A percentile compares a stretch with the other conserved stretches of the same genome.
Evolutionary conservation across 1,140 invertebrate genomes (phyloP).

Genomic region (Eriosoma lanigerum): DNA sequence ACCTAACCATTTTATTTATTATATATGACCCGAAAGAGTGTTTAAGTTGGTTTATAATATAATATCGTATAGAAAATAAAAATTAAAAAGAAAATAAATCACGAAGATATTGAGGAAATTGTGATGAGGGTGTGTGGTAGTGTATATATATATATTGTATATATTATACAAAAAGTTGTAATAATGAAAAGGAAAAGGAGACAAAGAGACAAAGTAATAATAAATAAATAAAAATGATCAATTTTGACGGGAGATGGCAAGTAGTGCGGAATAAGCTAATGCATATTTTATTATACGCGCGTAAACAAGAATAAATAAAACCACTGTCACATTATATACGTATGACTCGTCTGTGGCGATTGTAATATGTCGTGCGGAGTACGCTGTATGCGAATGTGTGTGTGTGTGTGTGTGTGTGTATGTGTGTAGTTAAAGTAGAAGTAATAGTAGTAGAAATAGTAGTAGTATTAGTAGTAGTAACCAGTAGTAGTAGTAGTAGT

Average conservation of each 20-base stretch:
- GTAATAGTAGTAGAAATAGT: neutral
- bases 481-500: neutral
- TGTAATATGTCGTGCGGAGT: constrained; percentile 9
- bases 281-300: constrained; percentile 21
- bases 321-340: neutral
- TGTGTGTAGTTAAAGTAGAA: neutral
- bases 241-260: neutral
- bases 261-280: neutral
- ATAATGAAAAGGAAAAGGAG: no score
- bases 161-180: no score
- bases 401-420: neutral
- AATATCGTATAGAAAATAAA: no score
- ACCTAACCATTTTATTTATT: no score
- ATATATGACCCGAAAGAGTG: no score
- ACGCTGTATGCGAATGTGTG: neutral
- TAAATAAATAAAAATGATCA: constrained; percentile 1
- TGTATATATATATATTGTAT: no score
- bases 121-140: no score
- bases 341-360: neutral
- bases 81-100: no score
- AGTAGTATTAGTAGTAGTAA: neutral
- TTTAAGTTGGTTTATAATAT: no score
- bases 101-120: no score
- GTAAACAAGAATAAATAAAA: constrained; percentile 34
- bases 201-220: no score